A percentile compares a stretch with the other conserved stretches of the same genome.
Evolutionary conservation across 2,113 vertebrate species (phyloP).

Genomic region (Pituophis catenifer): DNA sequence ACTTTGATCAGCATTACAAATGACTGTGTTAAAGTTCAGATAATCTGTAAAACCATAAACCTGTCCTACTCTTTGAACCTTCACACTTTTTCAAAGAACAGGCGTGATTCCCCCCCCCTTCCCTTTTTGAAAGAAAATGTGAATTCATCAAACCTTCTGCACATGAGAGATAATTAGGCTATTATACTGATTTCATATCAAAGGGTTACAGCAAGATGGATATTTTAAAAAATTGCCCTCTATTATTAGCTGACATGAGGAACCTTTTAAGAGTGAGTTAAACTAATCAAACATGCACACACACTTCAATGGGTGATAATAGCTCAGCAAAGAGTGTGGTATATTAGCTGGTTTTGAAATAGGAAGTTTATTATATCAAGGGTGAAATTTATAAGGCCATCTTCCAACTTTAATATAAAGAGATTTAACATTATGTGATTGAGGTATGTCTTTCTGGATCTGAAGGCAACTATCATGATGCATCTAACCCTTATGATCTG

Average conservation of each 20-base stretch:
- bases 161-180: constrained; percentile 39
- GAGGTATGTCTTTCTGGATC: not conserved
- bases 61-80: not conserved
- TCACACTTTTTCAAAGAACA: not conserved
- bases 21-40: not conserved
- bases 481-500: not conserved
- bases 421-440: not conserved
- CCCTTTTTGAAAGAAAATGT: constrained; percentile 24
- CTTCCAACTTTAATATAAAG: constrained; percentile 23
- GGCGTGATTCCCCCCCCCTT: not conserved
- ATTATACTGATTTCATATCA: not conserved
- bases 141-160: constrained; percentile 18
- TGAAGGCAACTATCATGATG: not conserved
- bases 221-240: constrained; percentile 24
- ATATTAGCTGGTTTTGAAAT: constrained; percentile 32
- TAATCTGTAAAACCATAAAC: not conserved
- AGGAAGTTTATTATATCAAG: constrained; percentile 17
- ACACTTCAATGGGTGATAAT: constrained; percentile 3
- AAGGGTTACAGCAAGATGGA: constrained; percentile 30
- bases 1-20: not conserved
- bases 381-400: constrained; percentile 7
- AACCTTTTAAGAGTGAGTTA: not conserved
- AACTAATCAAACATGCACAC: constrained; percentile 15
- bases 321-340: not conserved
- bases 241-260: constrained; percentile 16